Percentiles rank a stretch among this genome's conserved stretches.
Conservation (phyloP, 2,113 vertebrate species). For the Pterocles gutturalis region DNA sequence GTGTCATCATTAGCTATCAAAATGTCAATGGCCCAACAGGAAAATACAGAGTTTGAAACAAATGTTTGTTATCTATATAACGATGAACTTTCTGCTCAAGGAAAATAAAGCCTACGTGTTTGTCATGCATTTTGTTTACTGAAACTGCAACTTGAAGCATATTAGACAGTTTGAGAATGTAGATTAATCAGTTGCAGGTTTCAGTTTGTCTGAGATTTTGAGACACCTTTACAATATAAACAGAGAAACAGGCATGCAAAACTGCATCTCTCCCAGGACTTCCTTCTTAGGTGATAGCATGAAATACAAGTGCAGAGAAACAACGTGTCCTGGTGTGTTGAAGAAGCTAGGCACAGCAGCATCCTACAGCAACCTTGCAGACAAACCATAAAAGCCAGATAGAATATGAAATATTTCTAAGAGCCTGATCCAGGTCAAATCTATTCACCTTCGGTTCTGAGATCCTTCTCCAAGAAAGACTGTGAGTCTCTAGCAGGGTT, state of each 20-base stretch:
- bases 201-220: not conserved
- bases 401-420: not conserved
- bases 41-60: not conserved
- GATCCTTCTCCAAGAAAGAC: not conserved
- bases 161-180: not conserved
- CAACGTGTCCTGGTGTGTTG: not conserved
- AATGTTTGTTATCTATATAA: not conserved
- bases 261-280: not conserved
- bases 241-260: not conserved
- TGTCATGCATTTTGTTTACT: not conserved
- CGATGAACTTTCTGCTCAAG: not conserved
- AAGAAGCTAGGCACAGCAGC: not conserved
- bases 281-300: not conserved
- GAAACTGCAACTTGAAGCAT: not conserved
- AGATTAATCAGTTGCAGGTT: not conserved
- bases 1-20: not conserved
- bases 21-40: not conserved
- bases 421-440: not conserved
- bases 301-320: not conserved
- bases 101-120: not conserved
- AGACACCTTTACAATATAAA: not conserved
- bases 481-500: not conserved
- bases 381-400: not conserved
- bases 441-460: not conserved
- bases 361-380: not conserved